Evolutionary conservation across 2,888 invertebrate genomes (phyloP), one percentile per base, ranked within the genome.

Genomic region (Yponomeuta plumbellus): DNA sequence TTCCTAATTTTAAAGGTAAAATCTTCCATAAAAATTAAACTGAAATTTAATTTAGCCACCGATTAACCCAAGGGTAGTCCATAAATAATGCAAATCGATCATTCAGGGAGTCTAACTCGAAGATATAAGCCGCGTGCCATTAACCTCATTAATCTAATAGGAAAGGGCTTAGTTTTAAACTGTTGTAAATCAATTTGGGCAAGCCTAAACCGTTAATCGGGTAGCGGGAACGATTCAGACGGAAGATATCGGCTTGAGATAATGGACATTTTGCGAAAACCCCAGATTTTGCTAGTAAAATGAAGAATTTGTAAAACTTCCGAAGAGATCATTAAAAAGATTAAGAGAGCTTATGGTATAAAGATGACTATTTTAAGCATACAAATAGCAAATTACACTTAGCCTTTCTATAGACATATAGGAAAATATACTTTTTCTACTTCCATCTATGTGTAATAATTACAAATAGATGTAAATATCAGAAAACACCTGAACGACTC

Each of bases 181-280:
- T 80, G 77, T 74, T 77, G 76, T 86, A 84, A 86, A 86, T 87
- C 85, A 85, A 80, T 80, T 83, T 78, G 71, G 76, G 71, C 72
- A 75, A 70, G 68, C 68, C 68, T 70, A 73, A 75, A 74, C 75
- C 76, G 75, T 72, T 79, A 80, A 84, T 81, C 78, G 79, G 76
- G 76, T 80, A 73, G n/a, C 70, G 71, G 66, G 75, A 80, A 80
- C 78, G 79, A 81, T 79, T 80, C 76, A 74, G 73, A 72, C 72
- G 78, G 76, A 84, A 82, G 79, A 77, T 80, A 79, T 80, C 74
- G 66, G 72, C 58, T 68, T 44, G 69, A 66, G 66, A 62, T 67
- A 67, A 72, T 74, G 71, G 69, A 75, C 75, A 78, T 77, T 76
- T 74, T 56, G 58, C 57, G 66, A 66, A 62, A 67, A 68, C 59